Evolutionary conservation across 2,113 vertebrate species (phyloP).

Genomic region (Ia io): DNA sequence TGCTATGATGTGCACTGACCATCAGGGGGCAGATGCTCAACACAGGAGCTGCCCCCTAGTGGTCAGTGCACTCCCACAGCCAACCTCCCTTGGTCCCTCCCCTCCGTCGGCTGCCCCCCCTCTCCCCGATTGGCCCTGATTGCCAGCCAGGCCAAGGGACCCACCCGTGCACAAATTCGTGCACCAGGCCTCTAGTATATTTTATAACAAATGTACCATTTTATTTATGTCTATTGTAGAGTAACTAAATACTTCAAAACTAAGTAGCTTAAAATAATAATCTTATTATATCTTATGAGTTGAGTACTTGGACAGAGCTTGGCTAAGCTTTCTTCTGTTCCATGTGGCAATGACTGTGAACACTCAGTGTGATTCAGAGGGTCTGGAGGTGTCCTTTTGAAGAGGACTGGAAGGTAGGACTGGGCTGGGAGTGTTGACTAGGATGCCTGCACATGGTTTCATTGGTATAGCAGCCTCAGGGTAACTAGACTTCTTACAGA

Average conservation of each 20-base stretch:
- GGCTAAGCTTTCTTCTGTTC: not conserved
- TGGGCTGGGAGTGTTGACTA: not conserved
- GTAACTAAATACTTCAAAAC: not conserved
- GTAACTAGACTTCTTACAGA: not conserved
- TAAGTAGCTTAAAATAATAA: not conserved
- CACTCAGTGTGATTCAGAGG: not conserved
- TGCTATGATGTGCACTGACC: too few species aligned
- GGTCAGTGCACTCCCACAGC: too few species aligned
- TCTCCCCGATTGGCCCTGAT: too few species aligned
- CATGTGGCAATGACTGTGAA: rapidly evolving
- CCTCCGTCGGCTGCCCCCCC: too few species aligned
- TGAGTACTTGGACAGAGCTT: not conserved
- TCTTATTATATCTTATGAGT: not conserved
- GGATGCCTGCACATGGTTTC: rapidly evolving
- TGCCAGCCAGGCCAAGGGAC: too few species aligned
- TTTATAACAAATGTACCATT: not conserved
- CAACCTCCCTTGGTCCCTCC: too few species aligned
- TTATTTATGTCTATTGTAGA: not conserved
- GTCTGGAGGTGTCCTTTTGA: not conserved
- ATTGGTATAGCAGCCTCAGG: too few species aligned
- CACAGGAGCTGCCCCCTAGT: too few species aligned
- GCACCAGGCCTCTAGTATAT: too few species aligned
- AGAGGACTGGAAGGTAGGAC: not conserved
- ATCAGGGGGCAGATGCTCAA: too few species aligned
- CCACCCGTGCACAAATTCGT: too few species aligned